These are phyloP conservation scores for Drosophila atripex DNA, from an alignment of 2,888 invertebrate genomes.

Conservation along the genomic window DNA sequence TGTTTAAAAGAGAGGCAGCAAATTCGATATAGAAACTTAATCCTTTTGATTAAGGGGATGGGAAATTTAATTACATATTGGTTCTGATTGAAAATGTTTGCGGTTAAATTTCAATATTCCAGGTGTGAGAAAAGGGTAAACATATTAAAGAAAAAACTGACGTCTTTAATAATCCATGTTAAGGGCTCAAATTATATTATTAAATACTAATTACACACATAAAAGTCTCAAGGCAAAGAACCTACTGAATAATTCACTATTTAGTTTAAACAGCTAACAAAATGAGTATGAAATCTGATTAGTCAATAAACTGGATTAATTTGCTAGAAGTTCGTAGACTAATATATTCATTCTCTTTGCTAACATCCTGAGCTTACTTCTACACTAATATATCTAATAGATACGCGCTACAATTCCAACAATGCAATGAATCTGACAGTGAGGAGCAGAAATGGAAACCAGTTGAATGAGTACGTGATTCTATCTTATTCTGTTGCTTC, in stretches of 20 bases:
- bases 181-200: too few species aligned
- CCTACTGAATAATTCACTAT: too few species aligned
- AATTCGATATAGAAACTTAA: conserved; percentile 36
- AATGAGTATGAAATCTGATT: too few species aligned
- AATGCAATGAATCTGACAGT: conserved; percentile 1
- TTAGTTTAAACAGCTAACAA: neutral
- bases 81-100: neutral
- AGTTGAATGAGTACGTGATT: conserved; percentile 39
- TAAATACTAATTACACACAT: too few species aligned
- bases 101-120: neutral
- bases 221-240: too few species aligned
- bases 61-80: neutral
- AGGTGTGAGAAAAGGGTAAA: neutral
- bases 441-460: conserved; percentile 38
- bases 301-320: neutral
- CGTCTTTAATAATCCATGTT: too few species aligned
- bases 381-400: neutral
- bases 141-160: neutral
- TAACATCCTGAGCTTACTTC: neutral
- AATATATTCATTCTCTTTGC: neutral
- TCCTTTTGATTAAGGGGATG: conserved; percentile 14
- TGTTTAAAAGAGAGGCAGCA: conserved; percentile 16
- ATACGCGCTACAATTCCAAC: neutral
- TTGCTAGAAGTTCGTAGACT: neutral
- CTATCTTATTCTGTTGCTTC: conserved; percentile 39